Conservation (phyloP, 2,888 invertebrate species). For the Harpalus rufipes region DNA sequence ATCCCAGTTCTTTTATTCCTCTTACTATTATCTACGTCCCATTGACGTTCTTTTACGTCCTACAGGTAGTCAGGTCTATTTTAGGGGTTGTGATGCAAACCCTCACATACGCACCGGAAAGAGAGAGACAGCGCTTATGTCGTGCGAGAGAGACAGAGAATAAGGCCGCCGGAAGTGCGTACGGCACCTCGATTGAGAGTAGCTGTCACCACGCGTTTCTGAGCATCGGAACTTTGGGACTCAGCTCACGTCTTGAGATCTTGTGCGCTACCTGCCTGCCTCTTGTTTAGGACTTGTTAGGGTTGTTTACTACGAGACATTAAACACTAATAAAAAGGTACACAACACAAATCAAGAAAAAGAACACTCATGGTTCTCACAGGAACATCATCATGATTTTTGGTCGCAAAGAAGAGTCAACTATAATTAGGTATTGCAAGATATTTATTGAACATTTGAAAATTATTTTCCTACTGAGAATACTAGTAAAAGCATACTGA, state of each 20-base stretch:
- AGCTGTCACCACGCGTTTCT: conserved; percentile 69
- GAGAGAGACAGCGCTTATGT: conserved; percentile 30
- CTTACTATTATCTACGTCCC: not conserved
- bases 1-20: not conserved
- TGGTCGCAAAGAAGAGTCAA: not conserved
- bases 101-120: conserved; percentile 54
- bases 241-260: conserved; percentile 30
- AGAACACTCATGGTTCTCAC: not conserved
- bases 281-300: not conserved
- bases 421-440: too few species aligned
- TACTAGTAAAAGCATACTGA: too few species aligned
- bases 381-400: not conserved
- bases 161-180: conserved; percentile 63
- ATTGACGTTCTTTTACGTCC: conserved; percentile 16
- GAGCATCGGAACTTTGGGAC: conserved; percentile 17
- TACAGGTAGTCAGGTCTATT: conserved; percentile 68
- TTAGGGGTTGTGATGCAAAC: conserved; percentile 67
- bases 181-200: conserved; percentile 72
- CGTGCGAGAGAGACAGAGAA: not conserved
- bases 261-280: conserved; percentile 28
- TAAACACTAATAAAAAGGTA: not conserved
- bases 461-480: too few species aligned
- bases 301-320: conserved; percentile 8
- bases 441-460: too few species aligned
- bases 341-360: not conserved